Conservation (phyloP, 2,797 vertebrate genomes). For the Microtus obscurus region DNA sequence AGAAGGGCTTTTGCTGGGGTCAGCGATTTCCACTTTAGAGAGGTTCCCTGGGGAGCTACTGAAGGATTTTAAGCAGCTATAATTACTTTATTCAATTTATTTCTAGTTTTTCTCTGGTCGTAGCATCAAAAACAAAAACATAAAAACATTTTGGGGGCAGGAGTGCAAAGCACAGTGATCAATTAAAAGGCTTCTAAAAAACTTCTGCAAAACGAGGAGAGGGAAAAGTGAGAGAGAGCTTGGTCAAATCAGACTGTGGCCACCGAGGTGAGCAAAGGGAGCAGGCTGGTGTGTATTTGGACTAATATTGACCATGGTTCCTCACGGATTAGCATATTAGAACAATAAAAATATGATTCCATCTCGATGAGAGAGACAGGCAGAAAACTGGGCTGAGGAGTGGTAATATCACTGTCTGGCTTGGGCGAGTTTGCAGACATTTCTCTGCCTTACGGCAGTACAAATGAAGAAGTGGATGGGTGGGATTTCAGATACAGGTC, state of each 20-base stretch:
- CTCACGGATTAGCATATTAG: background rate
- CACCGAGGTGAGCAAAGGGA: accelerated
- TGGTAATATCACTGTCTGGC: background rate
- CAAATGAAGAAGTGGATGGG: background rate
- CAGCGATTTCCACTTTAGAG: background rate
- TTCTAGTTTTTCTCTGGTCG: background rate
- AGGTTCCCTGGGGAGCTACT: background rate
- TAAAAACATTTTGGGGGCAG: background rate
- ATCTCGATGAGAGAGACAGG: background rate
- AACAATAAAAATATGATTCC: background rate
- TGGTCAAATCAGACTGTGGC: accelerated
- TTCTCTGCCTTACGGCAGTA: background rate
- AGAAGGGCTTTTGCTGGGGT: background rate
- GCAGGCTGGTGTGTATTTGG: accelerated
- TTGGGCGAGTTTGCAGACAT: background rate
- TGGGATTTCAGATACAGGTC: background rate
- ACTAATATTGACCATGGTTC: background rate
- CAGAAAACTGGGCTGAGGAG: background rate
- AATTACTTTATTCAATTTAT: background rate
- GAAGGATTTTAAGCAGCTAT: background rate
- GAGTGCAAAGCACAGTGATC: background rate
- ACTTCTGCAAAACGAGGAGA: background rate
- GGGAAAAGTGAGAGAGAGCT: background rate
- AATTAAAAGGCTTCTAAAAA: background rate
- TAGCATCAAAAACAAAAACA: accelerated